Base-by-base conservation (phyloP, 2,113 vertebrate genomes). In the Brachypteracias leptosomus region DNA sequence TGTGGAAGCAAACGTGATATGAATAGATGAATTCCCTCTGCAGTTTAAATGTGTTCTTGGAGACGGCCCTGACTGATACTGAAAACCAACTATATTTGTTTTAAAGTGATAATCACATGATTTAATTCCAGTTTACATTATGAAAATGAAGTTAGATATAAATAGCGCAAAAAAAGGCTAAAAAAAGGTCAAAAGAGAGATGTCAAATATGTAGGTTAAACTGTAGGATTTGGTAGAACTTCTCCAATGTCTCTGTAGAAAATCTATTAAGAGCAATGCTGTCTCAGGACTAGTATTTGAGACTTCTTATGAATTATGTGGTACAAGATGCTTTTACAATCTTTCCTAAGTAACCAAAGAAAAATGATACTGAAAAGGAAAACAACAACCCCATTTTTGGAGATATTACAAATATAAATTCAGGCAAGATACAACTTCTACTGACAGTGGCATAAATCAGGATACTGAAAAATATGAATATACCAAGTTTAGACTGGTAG, bases 11-110 rank as follows among this genome's bases (percentile, higher is more conserved):
- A 94, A 87, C 20, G 22, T 88, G 95, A 77, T 68, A 21, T 66
- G 96, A 93, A 95, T 88, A 93, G n/a, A 25, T 95, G 72, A 96
- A 87, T 86, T 90, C 65, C 68, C 66, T 93, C 65, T 86, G 61
- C 49, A 81, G 28, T 75, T 95, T 68, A 86, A 84, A 88, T 40
- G 7, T 15, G 38, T 25, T 94, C 72, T 88, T 84, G 33, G 73
- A 89, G 44, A 75, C 22, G 6, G 47, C 22, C 35, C 42, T 67
- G 82, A 35, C 61, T 84, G 83, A 84, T 78, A 52, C n/a, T 46
- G 83, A 78, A 91, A 93, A 40, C 16, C 71, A 88, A 63, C 26
- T 78, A 9, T n/a, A 54, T 61, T 81, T 78, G 73, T 72, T 85
- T 90, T 86, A 71, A 92, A 89, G 26, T 52, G 25, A 65, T 79